Base-by-base conservation (phyloP, 2,113 vertebrate genomes). In the Thunnus thynnus region DNA sequence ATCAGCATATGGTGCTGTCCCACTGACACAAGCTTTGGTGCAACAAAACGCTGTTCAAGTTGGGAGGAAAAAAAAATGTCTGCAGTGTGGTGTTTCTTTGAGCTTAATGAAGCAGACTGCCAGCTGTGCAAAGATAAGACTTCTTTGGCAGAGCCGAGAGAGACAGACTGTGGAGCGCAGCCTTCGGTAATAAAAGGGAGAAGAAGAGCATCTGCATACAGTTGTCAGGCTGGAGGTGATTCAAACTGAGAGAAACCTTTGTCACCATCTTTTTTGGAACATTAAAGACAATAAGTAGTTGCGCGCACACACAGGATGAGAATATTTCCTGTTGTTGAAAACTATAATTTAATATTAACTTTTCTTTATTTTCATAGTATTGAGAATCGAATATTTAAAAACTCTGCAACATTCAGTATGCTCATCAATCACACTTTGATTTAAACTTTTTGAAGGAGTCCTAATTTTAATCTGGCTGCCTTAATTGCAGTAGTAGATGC, bases 71-170 rank as follows among this genome's bases (percentile, higher is more conserved):
- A 50, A 17, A 56, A 76, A 74, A 75, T 0, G 50, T 82, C 74
- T 86, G 71, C 80, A 75, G 87, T 13, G 67, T 64, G 30, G 20
- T 5, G 47, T 63, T 79, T 81, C 51, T 74, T 76, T 75, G 57
- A 71, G 74, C 62, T 64, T 86, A 87, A 84, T 70, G 80, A 84
- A 89, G 78, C 75, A 82, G 58, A 74, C 80, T 75, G 68, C 51
- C 78, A 88, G 85, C 82, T 83, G 80, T 84, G 80, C 72, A 73
- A 67, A 87, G 66, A 84, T 32, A 22, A 77, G 17, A 55, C 44
- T 60, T 63, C 55, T 57, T 41, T 61, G 68, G 78, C 56, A 70
- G 78, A 64, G 77, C 74, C 27, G 76, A 70, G 76, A 50, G 30
- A 32, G 13, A 79, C 47, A 27, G 76, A 47, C 64, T 62, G 55